Conservation (phyloP, 2,888 invertebrate genomes). For the Nyleta sp. region DNA sequence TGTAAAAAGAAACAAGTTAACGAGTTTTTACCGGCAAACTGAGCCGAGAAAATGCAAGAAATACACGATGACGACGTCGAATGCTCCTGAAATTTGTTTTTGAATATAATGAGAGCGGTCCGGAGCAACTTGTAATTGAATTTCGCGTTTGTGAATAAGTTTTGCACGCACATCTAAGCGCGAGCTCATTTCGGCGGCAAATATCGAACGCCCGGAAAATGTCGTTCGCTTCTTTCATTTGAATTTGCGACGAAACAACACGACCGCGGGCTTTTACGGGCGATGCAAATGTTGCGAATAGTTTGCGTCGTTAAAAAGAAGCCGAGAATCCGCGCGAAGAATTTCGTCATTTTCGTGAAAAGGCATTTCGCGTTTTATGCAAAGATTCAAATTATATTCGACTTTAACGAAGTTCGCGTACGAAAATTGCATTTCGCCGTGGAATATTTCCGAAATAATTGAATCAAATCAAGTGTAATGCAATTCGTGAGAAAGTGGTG, state of each 20-base stretch:
- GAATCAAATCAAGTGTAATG: not conserved
- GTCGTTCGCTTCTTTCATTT: conserved; percentile 47
- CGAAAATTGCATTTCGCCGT: not conserved
- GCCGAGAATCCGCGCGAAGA: conserved; percentile 19
- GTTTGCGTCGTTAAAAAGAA: conserved; percentile 17
- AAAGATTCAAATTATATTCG: conserved; percentile 25
- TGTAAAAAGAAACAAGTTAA: no score
- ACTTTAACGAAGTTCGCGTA: conserved; percentile 12
- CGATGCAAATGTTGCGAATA: conserved; percentile 40
- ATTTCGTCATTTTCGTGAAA: conserved; percentile 19
- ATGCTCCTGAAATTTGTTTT: conserved; percentile 34
- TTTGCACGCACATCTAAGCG: conserved; percentile 25
- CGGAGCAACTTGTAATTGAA: conserved; percentile 46
- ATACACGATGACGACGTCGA: not conserved
- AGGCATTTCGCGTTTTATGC: conserved; percentile 14
- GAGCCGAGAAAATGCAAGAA: no score
- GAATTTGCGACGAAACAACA: conserved; percentile 44
- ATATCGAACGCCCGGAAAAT: conserved; percentile 47
- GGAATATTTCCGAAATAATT: not conserved
- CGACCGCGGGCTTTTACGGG: conserved; percentile 29
- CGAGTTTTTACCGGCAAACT: no score
- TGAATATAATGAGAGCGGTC: conserved; percentile 37
- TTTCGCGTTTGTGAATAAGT: conserved; percentile 47
- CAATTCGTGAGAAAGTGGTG: no score
- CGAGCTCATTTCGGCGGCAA: conserved; percentile 38